phyloP scores from a whole-genome alignment of 2,888 invertebrate genomes.

The Horisme vitalbata region DNA sequence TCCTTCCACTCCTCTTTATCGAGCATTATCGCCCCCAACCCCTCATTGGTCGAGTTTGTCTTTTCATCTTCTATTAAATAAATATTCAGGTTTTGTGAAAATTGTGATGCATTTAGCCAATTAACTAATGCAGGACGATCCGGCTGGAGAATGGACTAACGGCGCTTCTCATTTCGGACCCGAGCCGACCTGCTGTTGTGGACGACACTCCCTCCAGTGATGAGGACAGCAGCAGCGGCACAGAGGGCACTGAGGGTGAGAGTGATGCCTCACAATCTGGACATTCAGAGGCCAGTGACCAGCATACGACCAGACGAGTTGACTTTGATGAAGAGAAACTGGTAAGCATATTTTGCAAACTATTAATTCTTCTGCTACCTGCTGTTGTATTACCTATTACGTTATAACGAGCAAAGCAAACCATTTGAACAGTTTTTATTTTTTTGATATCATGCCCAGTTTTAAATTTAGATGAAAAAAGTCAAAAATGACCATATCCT shows the following conservation, averaged over 20 bases:
- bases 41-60: too few species aligned
- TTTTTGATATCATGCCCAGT: too few species aligned
- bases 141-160: slow-evolving; percentile 87
- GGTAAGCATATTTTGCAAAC: slow-evolving; percentile 48
- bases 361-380: too few species aligned
- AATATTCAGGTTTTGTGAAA: too few species aligned
- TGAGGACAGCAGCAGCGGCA: slow-evolving; percentile 59
- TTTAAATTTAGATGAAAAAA: too few species aligned
- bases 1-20: too few species aligned
- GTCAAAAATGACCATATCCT: too few species aligned
- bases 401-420: too few species aligned
- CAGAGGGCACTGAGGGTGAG: slow-evolving; percentile 61
- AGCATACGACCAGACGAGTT: slow-evolving; percentile 53
- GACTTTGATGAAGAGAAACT: slow-evolving; percentile 75
- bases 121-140: slow-evolving; percentile 35
- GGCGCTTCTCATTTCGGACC: slow-evolving; percentile 88
- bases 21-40: too few species aligned
- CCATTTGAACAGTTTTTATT: too few species aligned
- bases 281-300: slow-evolving; percentile 62
- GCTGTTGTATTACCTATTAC: too few species aligned
- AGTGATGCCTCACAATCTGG: slow-evolving; percentile 66
- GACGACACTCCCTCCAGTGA: slow-evolving; percentile 58
- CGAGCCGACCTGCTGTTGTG: slow-evolving; percentile 49
- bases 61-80: background rate
- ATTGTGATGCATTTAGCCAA: too few species aligned